These are phyloP conservation scores for Acleris cristana DNA, from an alignment of 2,888 invertebrate species.

Conservation along the genomic window DNA sequence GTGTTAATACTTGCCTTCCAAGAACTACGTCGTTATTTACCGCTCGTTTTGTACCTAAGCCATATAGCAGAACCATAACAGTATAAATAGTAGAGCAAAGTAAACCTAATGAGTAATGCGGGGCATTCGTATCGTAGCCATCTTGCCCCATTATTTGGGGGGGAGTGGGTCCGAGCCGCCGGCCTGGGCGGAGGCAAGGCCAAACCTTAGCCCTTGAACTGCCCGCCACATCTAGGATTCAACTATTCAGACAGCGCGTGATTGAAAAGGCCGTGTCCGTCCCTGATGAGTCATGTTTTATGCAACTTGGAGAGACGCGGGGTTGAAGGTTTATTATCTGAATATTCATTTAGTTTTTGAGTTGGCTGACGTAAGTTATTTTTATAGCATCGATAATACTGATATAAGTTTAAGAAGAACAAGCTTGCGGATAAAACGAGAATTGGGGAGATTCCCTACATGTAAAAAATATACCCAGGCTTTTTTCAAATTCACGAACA, in stretches of 20 bases:
- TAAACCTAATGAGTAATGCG: slow-evolving; percentile 8
- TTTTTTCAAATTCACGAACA: no score
- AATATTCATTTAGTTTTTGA: no score
- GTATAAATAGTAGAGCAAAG: no score
- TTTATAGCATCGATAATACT: no score
- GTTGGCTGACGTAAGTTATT: no score
- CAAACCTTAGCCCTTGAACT: slow-evolving; percentile 90
- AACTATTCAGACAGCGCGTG: slow-evolving; percentile 48
- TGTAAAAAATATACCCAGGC: no score
- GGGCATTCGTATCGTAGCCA: slow-evolving; percentile 29
- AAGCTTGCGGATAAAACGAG: no score
- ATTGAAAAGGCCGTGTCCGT: slow-evolving; percentile 54
- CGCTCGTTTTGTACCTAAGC: neutral
- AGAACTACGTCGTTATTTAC: no score
- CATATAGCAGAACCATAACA: no score
- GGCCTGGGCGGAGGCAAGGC: slow-evolving; percentile 92
- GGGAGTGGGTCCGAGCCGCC: slow-evolving; percentile 85
- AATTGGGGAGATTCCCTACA: no score
- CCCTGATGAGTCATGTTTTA: slow-evolving; percentile 53
- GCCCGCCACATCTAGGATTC: slow-evolving; percentile 69
- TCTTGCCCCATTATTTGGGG: slow-evolving; percentile 38
- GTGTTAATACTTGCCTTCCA: no score
- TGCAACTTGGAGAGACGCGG: slow-evolving; percentile 42
- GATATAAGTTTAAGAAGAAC: no score
- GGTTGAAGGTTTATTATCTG: slow-evolving; percentile 36